Evolutionary conservation across 2,888 invertebrate species (phyloP), one percentile per base, ranked within the genome.

Genomic region (Liopterus haemorrhoidalis): DNA sequence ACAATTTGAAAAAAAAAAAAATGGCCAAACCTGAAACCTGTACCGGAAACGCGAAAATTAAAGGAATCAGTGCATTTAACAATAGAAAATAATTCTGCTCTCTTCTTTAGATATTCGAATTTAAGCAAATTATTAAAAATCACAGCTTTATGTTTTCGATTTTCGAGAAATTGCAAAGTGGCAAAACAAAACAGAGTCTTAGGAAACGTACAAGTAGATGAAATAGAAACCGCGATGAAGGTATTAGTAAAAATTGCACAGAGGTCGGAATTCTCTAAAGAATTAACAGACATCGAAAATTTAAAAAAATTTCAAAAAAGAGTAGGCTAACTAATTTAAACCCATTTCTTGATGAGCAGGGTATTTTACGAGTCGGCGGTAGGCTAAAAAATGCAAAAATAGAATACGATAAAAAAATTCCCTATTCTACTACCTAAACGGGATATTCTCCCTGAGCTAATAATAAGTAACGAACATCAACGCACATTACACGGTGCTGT

Each of bases 141-240:
- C 21, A 8, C 33, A 37, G 19, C 48, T 2, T 48, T 42, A 22
- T 45, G 48, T 19, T 15, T 48, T 20, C 35, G 36, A 40, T 41
- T 48, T 22, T 40, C 19, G 19, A 31, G 14, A 12, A 31, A 31
- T 31, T 8, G 8, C 8, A 27, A 4, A 20, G 14, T 18, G 15
- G 19, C 28, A 14, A 8, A 12, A 9, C 5, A 12, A 14, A 14
- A 12, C 14, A 31, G 31, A 31, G 5, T 18, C 8, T 3, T 31
- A 31, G 12, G 31, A n/a, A n/a, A n/a, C 12, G 18, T 31, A 31
- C 31, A 31, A 31, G 31, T 31, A 16, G 9, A 9, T 12, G 31
- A 31, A 31, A 3, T 31, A 9, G 14, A 31, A 12, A 18, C 14
- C 3, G 31, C 31, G n/a, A 31, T 31, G 12, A 12, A 12, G 5